Evolutionary conservation across 2,113 vertebrate genomes (phyloP).

Genomic region (Pseudonaja textilis): DNA sequence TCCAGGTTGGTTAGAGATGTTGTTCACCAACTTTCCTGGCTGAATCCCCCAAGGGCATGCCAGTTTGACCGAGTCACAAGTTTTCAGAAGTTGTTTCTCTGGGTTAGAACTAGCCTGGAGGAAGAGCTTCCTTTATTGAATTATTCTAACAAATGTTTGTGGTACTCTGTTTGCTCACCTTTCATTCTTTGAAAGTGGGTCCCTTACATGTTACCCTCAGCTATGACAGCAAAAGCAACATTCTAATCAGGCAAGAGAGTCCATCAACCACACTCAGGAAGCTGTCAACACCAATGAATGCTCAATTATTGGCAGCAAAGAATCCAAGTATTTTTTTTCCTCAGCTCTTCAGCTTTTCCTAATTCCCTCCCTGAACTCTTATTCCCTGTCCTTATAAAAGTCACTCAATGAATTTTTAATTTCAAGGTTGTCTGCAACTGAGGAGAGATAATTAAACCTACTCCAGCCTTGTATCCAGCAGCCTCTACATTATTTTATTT

Average conservation of each 20-base stretch:
- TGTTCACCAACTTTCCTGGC: not conserved
- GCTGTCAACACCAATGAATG: not conserved
- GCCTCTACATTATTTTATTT: not conserved
- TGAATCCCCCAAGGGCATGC: not conserved
- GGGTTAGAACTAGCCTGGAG: not conserved
- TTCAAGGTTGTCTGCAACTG: not conserved
- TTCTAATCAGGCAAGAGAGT: not conserved
- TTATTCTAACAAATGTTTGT: not conserved
- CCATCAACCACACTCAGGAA: not conserved
- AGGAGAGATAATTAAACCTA: not conserved
- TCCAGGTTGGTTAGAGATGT: not conserved
- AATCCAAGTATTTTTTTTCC: not conserved
- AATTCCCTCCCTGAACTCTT: not conserved
- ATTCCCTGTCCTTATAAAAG: not conserved
- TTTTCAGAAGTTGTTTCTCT: not conserved
- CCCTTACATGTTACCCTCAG: not conserved
- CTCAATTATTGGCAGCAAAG: not conserved
- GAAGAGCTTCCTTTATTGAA: not conserved
- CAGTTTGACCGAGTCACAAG: not conserved
- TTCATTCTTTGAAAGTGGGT: not conserved
- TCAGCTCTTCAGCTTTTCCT: not conserved
- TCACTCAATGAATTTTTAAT: not conserved
- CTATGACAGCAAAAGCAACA: not conserved
- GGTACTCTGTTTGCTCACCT: not conserved
- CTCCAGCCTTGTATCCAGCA: not conserved